Evolutionary conservation across 2,888 invertebrate species (phyloP).

Genomic region (Parnassius mnemosyne): DNA sequence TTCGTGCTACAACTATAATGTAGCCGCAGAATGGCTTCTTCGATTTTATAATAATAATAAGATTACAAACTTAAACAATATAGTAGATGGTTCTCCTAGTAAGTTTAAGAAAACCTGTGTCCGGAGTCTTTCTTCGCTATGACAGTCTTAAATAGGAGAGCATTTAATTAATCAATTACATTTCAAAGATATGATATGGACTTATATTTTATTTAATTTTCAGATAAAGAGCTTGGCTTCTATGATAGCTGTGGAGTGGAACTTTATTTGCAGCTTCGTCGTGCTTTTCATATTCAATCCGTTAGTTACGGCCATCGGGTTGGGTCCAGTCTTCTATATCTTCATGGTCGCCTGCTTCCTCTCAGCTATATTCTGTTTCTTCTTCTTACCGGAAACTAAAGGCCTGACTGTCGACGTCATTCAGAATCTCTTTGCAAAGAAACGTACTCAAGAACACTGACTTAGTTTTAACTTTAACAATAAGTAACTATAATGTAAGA

Average conservation of each 20-base stretch:
- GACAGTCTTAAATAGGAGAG: too few relatives aligned
- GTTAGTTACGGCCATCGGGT: constrained; percentile 45
- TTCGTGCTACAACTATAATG: too few relatives aligned
- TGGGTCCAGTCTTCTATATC: constrained; percentile 56
- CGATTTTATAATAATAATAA: too few relatives aligned
- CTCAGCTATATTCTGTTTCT: constrained; percentile 39
- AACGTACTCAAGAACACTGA: neutral
- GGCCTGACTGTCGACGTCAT: constrained; percentile 50
- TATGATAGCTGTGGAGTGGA: constrained; percentile 53
- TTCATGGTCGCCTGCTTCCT: constrained; percentile 48
- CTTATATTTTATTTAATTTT: neutral
- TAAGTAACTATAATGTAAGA: too few relatives aligned
- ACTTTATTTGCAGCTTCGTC: constrained; percentile 53
- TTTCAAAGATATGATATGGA: too few relatives aligned
- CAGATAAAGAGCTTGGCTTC: constrained; percentile 40
- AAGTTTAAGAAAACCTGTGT: too few relatives aligned
- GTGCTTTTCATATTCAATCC: constrained; percentile 57
- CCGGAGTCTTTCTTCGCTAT: too few relatives aligned
- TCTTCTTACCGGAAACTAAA: constrained; percentile 54
- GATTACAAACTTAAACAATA: too few relatives aligned
- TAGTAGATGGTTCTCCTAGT: too few relatives aligned
- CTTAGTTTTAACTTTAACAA: neutral
- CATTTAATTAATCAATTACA: too few relatives aligned
- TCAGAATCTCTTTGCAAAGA: constrained; percentile 33
- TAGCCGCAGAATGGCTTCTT: too few relatives aligned